Evolutionary conservation across 2,888 invertebrate genomes (phyloP).

Genomic region (Pseudanteris insignis): DNA sequence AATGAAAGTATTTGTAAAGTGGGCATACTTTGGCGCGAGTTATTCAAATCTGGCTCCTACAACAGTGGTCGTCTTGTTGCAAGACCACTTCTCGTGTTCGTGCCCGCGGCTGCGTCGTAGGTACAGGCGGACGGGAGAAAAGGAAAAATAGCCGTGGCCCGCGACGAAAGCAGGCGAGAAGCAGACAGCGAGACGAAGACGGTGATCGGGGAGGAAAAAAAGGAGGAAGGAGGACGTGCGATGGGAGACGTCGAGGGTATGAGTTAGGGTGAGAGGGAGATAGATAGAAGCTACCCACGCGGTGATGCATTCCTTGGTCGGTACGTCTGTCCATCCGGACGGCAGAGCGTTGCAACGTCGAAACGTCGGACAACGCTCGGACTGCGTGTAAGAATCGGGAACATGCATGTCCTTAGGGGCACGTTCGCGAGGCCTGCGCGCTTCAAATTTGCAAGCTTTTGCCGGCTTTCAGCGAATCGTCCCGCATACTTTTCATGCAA

Average conservation of each 20-base stretch:
- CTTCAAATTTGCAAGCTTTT: constrained; percentile 42
- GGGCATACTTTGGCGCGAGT: constrained; percentile 14
- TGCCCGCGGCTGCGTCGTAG: constrained; percentile 48
- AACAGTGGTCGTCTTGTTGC: constrained; percentile 49
- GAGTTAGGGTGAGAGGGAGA: constrained; percentile 2
- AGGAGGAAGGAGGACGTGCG: too few relatives aligned
- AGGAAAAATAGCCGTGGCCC: too few relatives aligned
- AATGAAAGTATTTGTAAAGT: constrained; percentile 14
- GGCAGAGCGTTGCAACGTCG: constrained; percentile 12
- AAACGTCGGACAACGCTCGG: constrained; percentile 22
- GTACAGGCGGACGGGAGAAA: constrained; percentile 10
- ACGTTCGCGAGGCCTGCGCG: constrained; percentile 11
- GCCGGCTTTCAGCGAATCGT: constrained; percentile 36
- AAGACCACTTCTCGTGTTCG: constrained; percentile 52
- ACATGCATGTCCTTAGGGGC: constrained; percentile 42
- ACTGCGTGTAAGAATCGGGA: constrained; percentile 41
- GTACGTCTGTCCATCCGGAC: constrained; percentile 25
- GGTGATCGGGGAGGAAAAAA: constrained; percentile 4
- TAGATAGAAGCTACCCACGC: constrained; percentile 36
- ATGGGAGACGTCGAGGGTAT: not conserved
- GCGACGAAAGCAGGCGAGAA: too few relatives aligned
- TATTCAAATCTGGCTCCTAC: constrained; percentile 13
- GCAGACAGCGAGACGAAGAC: constrained; percentile 1
- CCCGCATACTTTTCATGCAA: constrained; percentile 43
- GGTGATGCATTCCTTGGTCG: constrained; percentile 33